Conservation (phyloP, 1,140 invertebrate genomes). For the Cyrtorhinus lividipennis region DNA sequence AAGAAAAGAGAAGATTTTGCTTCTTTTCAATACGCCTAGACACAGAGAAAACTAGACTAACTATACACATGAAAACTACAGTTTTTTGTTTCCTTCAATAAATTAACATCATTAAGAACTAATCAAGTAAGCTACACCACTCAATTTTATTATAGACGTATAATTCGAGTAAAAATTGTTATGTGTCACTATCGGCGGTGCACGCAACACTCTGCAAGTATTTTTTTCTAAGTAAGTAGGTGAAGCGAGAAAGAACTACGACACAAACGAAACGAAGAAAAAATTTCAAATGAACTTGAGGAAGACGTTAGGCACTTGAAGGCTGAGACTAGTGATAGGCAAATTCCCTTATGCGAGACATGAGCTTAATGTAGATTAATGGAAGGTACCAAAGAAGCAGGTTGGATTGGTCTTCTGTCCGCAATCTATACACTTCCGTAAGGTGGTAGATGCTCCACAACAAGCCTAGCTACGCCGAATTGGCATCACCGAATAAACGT, state of each 20-base stretch:
- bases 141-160: slow-evolving; percentile 1
- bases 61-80: slow-evolving; percentile 5
- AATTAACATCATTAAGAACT: background rate
- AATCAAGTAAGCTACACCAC: background rate
- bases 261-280: background rate
- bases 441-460: too few species aligned
- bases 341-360: too few species aligned
- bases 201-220: background rate
- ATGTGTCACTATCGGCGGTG: background rate
- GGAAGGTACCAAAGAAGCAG: too few species aligned
- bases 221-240: background rate
- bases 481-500: too few species aligned
- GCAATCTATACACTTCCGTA: too few species aligned
- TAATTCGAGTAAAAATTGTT: slow-evolving; percentile 2
- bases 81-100: background rate
- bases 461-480: too few species aligned
- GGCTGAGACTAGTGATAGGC: too few species aligned
- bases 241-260: background rate
- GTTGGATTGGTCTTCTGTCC: too few species aligned
- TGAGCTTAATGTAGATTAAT: too few species aligned
- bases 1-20: background rate
- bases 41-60: slow-evolving; percentile 3
- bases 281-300: background rate
- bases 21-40: background rate
- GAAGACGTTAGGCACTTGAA: too few species aligned